Evolutionary conservation across 2,113 vertebrate species (phyloP).

Genomic region (Pterophyllum scalare): DNA sequence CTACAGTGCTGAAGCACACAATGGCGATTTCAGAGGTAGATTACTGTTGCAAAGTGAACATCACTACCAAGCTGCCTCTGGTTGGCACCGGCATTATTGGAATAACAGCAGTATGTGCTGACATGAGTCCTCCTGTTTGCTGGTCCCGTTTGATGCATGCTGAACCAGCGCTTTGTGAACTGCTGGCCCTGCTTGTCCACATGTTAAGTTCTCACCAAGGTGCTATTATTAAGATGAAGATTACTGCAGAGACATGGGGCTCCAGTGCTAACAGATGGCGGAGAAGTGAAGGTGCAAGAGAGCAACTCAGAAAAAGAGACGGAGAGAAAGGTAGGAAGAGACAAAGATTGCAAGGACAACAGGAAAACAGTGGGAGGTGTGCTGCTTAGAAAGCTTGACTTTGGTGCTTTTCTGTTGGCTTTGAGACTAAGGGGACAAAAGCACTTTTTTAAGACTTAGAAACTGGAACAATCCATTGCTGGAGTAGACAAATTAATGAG

Average conservation of each 20-base stretch:
- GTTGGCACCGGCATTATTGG: constrained; percentile 12
- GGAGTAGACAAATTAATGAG: constrained; percentile 45
- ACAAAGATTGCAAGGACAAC: constrained; percentile 16
- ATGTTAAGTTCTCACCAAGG: constrained; percentile 65
- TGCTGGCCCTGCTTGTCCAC: constrained; percentile 31
- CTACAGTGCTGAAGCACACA: constrained; percentile 32
- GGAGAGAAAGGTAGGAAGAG: background rate
- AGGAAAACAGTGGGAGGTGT: constrained; percentile 9
- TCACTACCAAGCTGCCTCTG: constrained; percentile 3
- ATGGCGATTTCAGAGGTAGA: constrained; percentile 5
- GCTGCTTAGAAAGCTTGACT: background rate
- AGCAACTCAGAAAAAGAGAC: constrained; percentile 38
- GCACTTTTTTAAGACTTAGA: constrained; percentile 36
- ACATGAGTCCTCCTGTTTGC: constrained; percentile 54
- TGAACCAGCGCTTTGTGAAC: constrained; percentile 67
- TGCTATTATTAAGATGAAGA: constrained; percentile 65
- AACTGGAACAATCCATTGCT: constrained; percentile 28
- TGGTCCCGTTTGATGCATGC: constrained; percentile 52
- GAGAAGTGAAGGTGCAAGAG: constrained; percentile 34
- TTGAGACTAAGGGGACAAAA: constrained; percentile 26
- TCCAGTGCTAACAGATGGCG: constrained; percentile 54
- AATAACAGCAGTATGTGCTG: constrained; percentile 55
- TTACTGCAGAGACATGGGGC: constrained; percentile 27
- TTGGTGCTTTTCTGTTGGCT: constrained; percentile 31
- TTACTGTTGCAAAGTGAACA: background rate